A percentile compares a stretch with the other conserved stretches of the same genome.
These are phyloP conservation scores for Mythimna ferrago DNA, from an alignment of 2,888 invertebrate genomes.

Conservation along the genomic window DNA sequence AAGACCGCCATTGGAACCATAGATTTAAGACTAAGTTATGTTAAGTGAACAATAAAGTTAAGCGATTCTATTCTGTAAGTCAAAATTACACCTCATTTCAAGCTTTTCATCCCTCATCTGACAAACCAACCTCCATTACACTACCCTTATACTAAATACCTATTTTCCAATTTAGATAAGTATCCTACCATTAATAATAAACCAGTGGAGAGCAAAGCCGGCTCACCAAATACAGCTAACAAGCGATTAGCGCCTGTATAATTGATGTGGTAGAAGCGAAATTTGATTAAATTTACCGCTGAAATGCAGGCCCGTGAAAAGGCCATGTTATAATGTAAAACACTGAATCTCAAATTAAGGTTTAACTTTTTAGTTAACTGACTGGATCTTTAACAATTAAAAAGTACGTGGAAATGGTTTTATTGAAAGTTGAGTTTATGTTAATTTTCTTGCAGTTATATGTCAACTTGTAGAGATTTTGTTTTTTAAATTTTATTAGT, in stretches of 20 bases:
- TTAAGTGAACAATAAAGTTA: too few species aligned
- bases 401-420: constrained; percentile 12
- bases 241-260: constrained; percentile 37
- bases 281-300: constrained; percentile 39
- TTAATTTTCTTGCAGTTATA: background rate
- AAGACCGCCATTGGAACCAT: too few species aligned
- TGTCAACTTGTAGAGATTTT: too few species aligned
- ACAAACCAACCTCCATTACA: background rate
- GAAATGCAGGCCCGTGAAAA: constrained; percentile 6
- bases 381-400: constrained; percentile 4
- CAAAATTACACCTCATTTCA: background rate
- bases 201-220: constrained; percentile 7
- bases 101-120: background rate
- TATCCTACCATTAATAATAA: constrained; percentile 27
- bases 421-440: background rate
- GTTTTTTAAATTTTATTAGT: too few species aligned
- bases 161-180: constrained; percentile 35
- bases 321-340: constrained; percentile 29
- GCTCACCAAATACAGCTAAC: constrained; percentile 36
- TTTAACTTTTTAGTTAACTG: constrained; percentile 36
- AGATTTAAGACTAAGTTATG: too few species aligned
- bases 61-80: too few species aligned
- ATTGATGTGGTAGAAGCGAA: constrained; percentile 27
- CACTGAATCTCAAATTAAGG: constrained; percentile 32
- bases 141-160: background rate